phyloP scores from a whole-genome alignment of 2,797 vertebrate genomes.

The Ispidina lecontei region DNA sequence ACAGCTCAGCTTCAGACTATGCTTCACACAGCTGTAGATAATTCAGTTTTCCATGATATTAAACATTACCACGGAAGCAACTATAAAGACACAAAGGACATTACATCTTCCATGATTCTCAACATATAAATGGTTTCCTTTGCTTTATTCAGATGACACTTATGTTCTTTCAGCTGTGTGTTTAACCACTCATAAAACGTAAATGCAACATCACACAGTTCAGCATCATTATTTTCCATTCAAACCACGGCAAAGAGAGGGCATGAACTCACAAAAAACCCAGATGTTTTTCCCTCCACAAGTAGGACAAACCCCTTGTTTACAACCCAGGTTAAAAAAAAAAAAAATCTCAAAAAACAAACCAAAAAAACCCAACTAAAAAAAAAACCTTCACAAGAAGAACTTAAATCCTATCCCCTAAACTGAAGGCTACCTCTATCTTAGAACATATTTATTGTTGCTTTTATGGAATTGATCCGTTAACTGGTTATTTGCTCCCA shows the following conservation, averaged over 20 bases:
- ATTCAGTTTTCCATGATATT: slow-evolving; percentile 46
- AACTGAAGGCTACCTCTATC: not conserved
- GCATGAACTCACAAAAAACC: not conserved
- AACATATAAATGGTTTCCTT: slow-evolving; percentile 42
- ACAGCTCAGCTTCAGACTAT: not conserved
- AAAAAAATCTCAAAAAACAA: not conserved
- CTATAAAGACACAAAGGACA: slow-evolving; percentile 21
- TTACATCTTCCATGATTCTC: slow-evolving; percentile 24
- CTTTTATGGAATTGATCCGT: not conserved
- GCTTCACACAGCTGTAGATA: slow-evolving; percentile 42
- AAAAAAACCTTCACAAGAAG: not conserved
- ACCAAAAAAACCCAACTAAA: no score
- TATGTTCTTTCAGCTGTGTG: slow-evolving; percentile 49
- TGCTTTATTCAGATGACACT: slow-evolving; percentile 34
- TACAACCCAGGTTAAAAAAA: not conserved
- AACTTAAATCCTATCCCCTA: not conserved
- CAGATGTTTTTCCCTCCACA: not conserved
- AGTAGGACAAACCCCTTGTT: not conserved
- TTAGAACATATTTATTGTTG: not conserved
- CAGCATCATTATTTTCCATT: not conserved
- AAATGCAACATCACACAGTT: slow-evolving; percentile 36
- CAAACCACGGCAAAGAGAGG: not conserved
- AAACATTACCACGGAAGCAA: slow-evolving; percentile 19
- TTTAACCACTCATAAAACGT: slow-evolving; percentile 31
- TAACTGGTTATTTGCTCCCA: not conserved